Evolutionary conservation across 2,797 vertebrate species (phyloP).

Genomic region (Xiphophorus birchmanni): DNA sequence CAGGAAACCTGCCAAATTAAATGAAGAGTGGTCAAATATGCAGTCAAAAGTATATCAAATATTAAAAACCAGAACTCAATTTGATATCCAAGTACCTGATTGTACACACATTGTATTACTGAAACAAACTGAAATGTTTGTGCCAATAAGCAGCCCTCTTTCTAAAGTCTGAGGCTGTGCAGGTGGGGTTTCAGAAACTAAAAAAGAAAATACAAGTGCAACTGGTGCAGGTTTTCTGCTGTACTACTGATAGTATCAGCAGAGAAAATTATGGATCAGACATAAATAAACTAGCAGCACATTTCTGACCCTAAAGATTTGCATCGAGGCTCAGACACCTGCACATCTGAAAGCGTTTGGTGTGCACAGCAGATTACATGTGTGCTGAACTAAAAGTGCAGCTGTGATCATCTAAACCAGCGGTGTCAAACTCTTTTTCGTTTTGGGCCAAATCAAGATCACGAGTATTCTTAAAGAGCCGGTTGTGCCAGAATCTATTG

Average conservation of each 20-base stretch:
- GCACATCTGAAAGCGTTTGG: constrained; percentile 8
- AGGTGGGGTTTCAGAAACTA: background rate
- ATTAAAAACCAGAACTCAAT: background rate
- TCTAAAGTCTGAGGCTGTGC: background rate
- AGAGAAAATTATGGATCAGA: background rate
- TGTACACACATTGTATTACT: background rate
- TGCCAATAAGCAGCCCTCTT: background rate
- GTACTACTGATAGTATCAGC: background rate
- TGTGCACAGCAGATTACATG: constrained; percentile 1
- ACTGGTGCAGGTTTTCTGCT: background rate
- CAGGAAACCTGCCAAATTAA: background rate
- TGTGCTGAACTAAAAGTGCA: constrained; percentile 23
- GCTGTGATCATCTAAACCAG: constrained; percentile 20
- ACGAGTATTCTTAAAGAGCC: too few relatives aligned
- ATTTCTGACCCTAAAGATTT: constrained; percentile 27
- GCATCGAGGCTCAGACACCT: constrained; percentile 33
- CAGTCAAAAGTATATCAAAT: background rate
- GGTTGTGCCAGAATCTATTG: too few relatives aligned
- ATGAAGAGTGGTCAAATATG: background rate
- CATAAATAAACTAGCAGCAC: background rate
- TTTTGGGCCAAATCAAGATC: too few relatives aligned
- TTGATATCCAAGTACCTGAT: background rate
- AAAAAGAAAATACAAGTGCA: background rate
- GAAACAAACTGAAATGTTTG: background rate
- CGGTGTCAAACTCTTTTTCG: too few relatives aligned